A percentile compares a stretch with the other conserved stretches of the same genome.
Evolutionary conservation across 2,113 vertebrate genomes (phyloP).

Genomic region (Psittacula cyanocephala): DNA sequence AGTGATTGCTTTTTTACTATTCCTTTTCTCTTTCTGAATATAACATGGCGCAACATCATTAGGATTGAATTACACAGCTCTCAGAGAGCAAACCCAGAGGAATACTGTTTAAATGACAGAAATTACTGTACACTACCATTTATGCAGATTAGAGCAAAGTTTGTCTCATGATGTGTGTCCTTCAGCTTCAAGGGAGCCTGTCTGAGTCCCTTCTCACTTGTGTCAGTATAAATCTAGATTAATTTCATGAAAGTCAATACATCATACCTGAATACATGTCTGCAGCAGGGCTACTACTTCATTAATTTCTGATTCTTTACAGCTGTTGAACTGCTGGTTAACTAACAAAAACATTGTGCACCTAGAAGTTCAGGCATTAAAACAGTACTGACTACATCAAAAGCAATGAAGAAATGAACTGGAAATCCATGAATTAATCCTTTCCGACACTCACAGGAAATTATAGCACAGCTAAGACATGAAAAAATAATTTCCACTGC

Average conservation of each 20-base stretch:
- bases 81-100: constrained; percentile 5
- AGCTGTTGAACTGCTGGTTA: constrained; percentile 1
- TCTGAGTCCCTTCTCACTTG: not conserved
- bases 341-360: not conserved
- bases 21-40: not conserved
- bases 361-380: not conserved
- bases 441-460: not conserved
- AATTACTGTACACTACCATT: constrained; percentile 20
- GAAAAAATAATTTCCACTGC: not conserved
- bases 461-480: not conserved
- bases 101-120: not conserved
- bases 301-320: constrained; percentile 24
- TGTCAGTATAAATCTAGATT: not conserved
- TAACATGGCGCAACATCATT: not conserved
- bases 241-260: not conserved
- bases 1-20: not conserved
- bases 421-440: constrained; percentile 14
- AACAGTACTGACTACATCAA: not conserved
- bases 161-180: not conserved
- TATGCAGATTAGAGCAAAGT: not conserved
- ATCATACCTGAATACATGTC: not conserved
- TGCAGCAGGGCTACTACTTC: not conserved
- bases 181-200: constrained; percentile 1
- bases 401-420: not conserved
- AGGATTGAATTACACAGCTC: constrained; percentile 9